Percentiles rank a stretch among this genome's conserved stretches.
Evolutionary conservation across 2,113 vertebrate species (phyloP).

Genomic region (Felis chaus): DNA sequence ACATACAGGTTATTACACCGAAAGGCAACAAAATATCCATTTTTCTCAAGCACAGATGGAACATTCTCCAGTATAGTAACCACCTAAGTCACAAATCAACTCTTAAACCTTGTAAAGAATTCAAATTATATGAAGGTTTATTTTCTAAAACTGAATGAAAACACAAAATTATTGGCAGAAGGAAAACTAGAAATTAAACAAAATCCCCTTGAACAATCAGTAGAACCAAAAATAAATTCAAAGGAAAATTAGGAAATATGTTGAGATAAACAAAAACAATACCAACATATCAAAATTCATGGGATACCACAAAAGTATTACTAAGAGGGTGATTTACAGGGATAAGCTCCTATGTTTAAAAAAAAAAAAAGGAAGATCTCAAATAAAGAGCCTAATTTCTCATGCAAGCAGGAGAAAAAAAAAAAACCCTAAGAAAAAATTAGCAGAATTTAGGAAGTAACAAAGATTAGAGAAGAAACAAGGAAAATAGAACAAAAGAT

Average conservation of each 20-base stretch:
- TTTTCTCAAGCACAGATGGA: not conserved
- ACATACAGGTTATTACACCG: not conserved
- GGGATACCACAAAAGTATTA: not conserved
- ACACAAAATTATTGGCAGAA: not conserved
- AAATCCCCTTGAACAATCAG: not conserved
- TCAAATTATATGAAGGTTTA: not conserved
- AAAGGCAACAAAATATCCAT: not conserved
- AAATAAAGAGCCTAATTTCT: not conserved
- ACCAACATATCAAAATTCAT: not conserved
- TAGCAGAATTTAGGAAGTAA: not conserved
- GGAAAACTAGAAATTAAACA: not conserved
- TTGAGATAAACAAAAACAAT: not conserved
- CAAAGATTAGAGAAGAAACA: not conserved
- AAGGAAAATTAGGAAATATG: not conserved
- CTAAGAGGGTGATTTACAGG: not conserved
- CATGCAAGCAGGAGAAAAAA: not conserved
- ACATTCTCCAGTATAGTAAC: not conserved
- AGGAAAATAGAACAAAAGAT: not conserved
- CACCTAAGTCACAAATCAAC: not conserved
- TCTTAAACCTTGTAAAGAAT: not conserved
- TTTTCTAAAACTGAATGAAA: not conserved
- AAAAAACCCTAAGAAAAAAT: not conserved
- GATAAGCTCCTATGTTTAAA: not conserved
- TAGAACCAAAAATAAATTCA: not conserved
- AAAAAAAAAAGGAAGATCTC: not conserved